Evolutionary conservation across 2,113 vertebrate genomes (phyloP).

Genomic region (Felis catus): DNA sequence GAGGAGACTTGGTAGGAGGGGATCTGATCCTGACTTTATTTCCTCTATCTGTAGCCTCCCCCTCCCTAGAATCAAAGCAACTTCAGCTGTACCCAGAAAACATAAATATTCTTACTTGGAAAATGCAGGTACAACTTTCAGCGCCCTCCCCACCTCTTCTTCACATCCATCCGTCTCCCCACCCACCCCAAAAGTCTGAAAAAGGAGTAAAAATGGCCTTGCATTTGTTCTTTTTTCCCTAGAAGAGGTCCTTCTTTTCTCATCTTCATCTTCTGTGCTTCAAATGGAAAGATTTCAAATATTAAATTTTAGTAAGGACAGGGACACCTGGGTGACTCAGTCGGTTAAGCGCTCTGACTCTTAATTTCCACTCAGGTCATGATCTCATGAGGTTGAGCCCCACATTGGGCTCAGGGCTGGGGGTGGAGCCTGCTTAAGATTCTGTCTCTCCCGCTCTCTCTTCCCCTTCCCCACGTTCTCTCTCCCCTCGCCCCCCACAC

Average conservation of each 20-base stretch:
- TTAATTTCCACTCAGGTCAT: too few species aligned
- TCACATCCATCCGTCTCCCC: not conserved
- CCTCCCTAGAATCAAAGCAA: not conserved
- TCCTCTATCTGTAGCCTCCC: not conserved
- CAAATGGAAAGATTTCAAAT: not conserved
- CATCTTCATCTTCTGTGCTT: not conserved
- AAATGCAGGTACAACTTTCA: not conserved
- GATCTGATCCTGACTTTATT: not conserved
- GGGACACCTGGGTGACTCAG: too few species aligned
- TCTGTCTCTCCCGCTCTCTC: too few species aligned
- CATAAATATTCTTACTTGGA: not conserved
- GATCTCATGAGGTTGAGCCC: too few species aligned
- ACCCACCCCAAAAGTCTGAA: not conserved
- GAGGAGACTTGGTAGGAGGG: not conserved
- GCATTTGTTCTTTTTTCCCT: not conserved
- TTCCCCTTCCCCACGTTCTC: too few species aligned
- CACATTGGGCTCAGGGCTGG: too few species aligned
- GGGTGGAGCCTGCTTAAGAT: too few species aligned
- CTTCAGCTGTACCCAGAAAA: not conserved
- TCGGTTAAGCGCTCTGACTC: too few species aligned
- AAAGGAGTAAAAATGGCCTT: not conserved
- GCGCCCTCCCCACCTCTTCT: not conserved
- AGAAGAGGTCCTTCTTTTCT: not conserved
- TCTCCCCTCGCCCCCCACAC: too few species aligned
- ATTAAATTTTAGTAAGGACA: not conserved